phyloP scores from a whole-genome alignment of 2,888 invertebrate genomes.

The Himalopsyche kuldschensis region DNA sequence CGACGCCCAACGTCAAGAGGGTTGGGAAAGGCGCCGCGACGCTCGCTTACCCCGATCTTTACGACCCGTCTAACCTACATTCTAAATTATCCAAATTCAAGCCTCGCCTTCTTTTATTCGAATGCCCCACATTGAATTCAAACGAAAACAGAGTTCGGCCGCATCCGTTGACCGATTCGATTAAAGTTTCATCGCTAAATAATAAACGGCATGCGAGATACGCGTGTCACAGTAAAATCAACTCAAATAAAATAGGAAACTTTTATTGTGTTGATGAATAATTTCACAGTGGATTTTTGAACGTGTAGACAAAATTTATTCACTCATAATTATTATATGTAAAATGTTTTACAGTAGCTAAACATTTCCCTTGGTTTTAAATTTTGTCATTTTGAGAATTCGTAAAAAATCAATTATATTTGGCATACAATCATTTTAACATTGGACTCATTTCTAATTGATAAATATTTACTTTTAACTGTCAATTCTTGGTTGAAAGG shows the following conservation, averaged over 20 bases:
- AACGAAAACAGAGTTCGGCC: not conserved
- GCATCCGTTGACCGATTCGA: not conserved
- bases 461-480: too few species aligned
- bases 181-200: not conserved
- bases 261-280: too few species aligned
- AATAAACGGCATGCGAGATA: not conserved
- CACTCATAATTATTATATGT: too few species aligned
- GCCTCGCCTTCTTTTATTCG: slow-evolving; percentile 4
- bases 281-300: too few species aligned
- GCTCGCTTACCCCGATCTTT: slow-evolving; percentile 10
- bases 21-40: slow-evolving; percentile 25
- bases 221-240: not conserved
- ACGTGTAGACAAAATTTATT: too few species aligned
- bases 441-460: too few species aligned
- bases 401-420: too few species aligned
- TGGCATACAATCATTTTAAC: too few species aligned
- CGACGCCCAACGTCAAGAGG: not conserved
- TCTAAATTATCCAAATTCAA: not conserved
- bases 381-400: too few species aligned
- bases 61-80: slow-evolving; percentile 16
- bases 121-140: not conserved
- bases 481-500: too few species aligned
- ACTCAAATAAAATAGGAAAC: not conserved
- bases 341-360: too few species aligned
- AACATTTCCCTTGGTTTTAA: too few species aligned